Conservation (phyloP, 2,797 vertebrate species). For the Crocidura indochinensis region DNA sequence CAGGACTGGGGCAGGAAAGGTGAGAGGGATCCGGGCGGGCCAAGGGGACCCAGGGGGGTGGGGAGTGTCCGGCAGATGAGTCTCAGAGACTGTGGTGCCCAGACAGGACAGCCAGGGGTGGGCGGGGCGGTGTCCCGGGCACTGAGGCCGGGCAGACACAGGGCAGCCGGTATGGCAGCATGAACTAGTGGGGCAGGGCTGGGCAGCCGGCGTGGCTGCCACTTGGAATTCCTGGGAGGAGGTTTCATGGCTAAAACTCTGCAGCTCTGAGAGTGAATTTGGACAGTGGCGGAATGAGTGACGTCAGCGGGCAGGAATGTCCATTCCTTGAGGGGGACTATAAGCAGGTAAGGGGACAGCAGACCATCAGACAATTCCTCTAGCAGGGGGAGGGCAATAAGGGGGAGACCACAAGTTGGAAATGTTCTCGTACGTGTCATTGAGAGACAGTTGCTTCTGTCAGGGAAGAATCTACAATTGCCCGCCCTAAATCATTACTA, state of each 20-base stretch:
- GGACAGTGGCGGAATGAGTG: conserved; percentile 92
- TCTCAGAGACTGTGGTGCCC: conserved; percentile 78
- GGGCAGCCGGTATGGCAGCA: conserved; percentile 68
- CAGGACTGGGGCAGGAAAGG: conserved; percentile 76
- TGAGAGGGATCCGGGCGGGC: conserved; percentile 60
- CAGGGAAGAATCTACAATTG: conserved; percentile 34
- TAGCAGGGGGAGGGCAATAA: too few relatives aligned
- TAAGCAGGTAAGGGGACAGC: conserved; percentile 94
- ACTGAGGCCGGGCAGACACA: background rate
- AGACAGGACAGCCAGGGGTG: background rate
- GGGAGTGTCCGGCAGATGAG: conserved; percentile 80
- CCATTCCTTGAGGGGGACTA: conserved; percentile 91
- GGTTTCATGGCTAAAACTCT: conserved; percentile 79
- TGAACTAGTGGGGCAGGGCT: conserved; percentile 50
- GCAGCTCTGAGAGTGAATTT: conserved; percentile 89
- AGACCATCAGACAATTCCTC: too few relatives aligned
- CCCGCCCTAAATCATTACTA: conserved; percentile 23
- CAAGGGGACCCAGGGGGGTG: conserved; percentile 76
- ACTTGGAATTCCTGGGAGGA: conserved; percentile 68
- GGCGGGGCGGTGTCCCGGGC: too few relatives aligned
- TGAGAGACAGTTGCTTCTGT: conserved; percentile 22
- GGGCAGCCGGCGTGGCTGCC: conserved; percentile 10
- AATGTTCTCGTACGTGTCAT: conserved; percentile 42
- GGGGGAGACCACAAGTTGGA: too few relatives aligned
- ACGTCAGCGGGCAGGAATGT: conserved; percentile 92